Evolutionary conservation across 37 sponge, comb jelly and placozoan species (phyloP).

Genomic region (Diacarnus erythraeanus): DNA sequence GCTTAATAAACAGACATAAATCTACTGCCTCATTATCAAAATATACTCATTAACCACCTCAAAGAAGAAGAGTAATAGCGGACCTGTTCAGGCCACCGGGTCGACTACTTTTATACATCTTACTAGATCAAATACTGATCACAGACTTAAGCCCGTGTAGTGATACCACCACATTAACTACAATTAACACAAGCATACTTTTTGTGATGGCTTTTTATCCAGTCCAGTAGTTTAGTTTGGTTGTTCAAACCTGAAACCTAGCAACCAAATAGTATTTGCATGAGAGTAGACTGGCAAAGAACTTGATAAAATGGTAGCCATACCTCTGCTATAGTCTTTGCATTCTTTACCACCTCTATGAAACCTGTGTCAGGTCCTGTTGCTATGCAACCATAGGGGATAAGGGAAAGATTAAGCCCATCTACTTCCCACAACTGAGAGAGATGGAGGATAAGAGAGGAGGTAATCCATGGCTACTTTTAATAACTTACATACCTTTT

Average conservation of each 20-base stretch:
- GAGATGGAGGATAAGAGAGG: conserved; percentile 31
- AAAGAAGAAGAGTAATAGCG: too few relatives aligned
- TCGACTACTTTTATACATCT: too few relatives aligned
- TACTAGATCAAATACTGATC: too few relatives aligned
- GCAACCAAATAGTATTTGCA: too few relatives aligned
- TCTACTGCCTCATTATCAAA: too few relatives aligned
- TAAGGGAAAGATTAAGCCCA: conserved; percentile 76
- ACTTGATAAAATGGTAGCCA: not conserved
- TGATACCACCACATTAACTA: not conserved
- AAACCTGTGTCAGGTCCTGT: conserved; percentile 85
- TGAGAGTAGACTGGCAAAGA: not conserved
- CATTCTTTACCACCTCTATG: conserved; percentile 87
- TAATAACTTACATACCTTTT: conserved; percentile 60
- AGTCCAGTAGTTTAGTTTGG: conserved; percentile 54
- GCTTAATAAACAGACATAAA: too few relatives aligned
- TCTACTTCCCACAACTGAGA: conserved; percentile 67
- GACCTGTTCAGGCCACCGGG: too few relatives aligned
- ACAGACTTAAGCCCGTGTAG: not conserved
- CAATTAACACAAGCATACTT: conserved; percentile 33
- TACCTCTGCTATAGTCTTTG: conserved; percentile 71
- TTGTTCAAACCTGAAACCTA: conserved; percentile 69
- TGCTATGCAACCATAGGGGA: conserved; percentile 92
- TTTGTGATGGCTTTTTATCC: conserved; percentile 70
- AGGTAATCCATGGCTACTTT: conserved; percentile 22
- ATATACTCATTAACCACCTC: too few relatives aligned